phyloP scores from a whole-genome alignment of 2,113 vertebrate genomes.

The Forbesichthys papilliferus region DNA sequence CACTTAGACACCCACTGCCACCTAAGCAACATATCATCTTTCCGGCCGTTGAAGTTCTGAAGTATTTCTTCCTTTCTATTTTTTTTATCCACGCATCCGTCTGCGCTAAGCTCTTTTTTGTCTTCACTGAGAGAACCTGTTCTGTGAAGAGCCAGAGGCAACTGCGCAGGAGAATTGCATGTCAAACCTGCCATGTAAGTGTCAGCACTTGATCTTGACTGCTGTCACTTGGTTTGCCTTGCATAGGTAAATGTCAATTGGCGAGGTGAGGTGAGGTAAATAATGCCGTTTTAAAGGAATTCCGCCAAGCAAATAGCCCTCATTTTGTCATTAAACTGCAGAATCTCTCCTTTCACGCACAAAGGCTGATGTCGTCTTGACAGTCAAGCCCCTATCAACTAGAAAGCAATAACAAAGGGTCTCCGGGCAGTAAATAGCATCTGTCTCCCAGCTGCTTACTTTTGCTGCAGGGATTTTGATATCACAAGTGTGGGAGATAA shows the following conservation, averaged over 20 bases:
- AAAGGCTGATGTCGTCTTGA: constrained; percentile 41
- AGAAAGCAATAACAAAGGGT: constrained; percentile 47
- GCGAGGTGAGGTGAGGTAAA: constrained; percentile 26
- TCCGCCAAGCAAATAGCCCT: constrained; percentile 16
- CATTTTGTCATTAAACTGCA: constrained; percentile 23
- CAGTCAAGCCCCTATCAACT: constrained; percentile 64
- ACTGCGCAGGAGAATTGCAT: constrained; percentile 33
- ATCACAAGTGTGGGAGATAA: constrained; percentile 59
- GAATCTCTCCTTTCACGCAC: constrained; percentile 32
- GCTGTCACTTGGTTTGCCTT: constrained; percentile 13
- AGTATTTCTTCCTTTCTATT: constrained; percentile 12
- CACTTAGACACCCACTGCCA: constrained; percentile 67
- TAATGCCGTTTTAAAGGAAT: constrained; percentile 19
- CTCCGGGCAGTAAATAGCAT: constrained; percentile 53
- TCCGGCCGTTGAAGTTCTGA: constrained; percentile 25
- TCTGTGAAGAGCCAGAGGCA: constrained; percentile 27
- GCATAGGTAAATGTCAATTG: constrained; percentile 31
- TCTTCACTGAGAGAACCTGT: constrained; percentile 39
- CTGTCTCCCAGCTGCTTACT: constrained; percentile 50
- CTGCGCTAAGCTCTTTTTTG: constrained; percentile 45
- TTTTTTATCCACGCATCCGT: constrained; percentile 24
- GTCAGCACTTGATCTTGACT: constrained; percentile 22
- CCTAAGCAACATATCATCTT: constrained; percentile 59
- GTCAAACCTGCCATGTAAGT: constrained; percentile 50
- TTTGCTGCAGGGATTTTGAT: constrained; percentile 53